Evolutionary conservation across 1,140 invertebrate genomes (phyloP).

Genomic region (Drosophila busckii): DNA sequence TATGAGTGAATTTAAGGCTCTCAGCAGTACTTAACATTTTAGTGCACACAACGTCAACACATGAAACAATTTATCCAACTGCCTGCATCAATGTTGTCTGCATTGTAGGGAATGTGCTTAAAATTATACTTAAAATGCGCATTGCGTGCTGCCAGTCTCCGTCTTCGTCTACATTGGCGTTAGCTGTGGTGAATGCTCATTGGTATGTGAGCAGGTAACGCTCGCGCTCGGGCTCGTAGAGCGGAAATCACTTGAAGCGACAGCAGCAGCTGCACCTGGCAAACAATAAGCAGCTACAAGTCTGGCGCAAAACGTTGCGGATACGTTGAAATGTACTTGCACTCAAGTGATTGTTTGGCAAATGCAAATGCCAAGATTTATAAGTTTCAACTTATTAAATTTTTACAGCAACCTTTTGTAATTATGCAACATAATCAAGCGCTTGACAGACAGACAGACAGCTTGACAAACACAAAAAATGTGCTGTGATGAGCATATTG

Average conservation of each 20-base stretch:
- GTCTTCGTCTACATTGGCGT: conserved; percentile 18
- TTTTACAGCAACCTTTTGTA: conserved; percentile 13
- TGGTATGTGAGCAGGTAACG: conserved; percentile 48
- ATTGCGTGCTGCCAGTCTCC: conserved; percentile 35
- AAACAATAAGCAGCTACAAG: conserved; percentile 37
- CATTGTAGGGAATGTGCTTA: conserved; percentile 31
- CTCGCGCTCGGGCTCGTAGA: conserved; percentile 32
- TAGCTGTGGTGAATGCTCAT: conserved; percentile 22
- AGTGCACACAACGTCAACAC: not conserved
- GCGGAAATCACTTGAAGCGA: conserved; percentile 57
- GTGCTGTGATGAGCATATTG: conserved; percentile 20
- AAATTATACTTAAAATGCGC: conserved; percentile 55
- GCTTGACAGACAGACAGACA: conserved; percentile 21
- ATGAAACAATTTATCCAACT: not conserved
- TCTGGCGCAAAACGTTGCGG: conserved; percentile 21
- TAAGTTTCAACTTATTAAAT: conserved; percentile 26
- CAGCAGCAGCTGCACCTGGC: conserved; percentile 31
- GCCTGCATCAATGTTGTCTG: not conserved
- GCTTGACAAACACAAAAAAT: not conserved
- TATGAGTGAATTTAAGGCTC: too few species aligned
- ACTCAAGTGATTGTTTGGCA: conserved; percentile 21
- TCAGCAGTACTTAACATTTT: not conserved
- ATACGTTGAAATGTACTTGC: conserved; percentile 8
- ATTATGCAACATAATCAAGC: conserved; percentile 21
- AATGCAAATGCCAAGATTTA: conserved; percentile 35